Evolutionary conservation across 2,113 vertebrate genomes (phyloP).

Genomic region (Parotia lawesii): DNA sequence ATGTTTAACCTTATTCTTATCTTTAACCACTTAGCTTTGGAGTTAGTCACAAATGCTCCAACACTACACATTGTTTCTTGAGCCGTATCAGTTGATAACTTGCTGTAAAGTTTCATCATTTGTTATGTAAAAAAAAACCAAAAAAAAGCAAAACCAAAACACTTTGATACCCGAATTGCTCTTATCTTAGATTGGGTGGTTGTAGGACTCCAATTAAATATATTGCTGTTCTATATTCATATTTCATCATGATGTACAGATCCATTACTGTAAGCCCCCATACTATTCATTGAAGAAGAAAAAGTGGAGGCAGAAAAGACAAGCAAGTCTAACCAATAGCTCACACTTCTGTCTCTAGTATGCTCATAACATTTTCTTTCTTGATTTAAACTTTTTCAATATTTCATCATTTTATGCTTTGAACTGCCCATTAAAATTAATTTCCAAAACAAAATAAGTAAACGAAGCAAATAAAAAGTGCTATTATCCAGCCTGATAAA

Average conservation of each 20-base stretch:
- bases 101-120: neutral
- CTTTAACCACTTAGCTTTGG: neutral
- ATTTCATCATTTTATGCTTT: neutral
- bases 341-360: neutral
- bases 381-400: neutral
- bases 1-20: neutral
- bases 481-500: neutral
- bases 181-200: neutral
- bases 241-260: neutral
- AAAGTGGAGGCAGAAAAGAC: neutral
- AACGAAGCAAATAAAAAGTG: neutral
- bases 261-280: neutral
- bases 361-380: neutral
- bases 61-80: neutral
- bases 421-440: neutral
- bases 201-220: neutral
- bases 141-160: neutral
- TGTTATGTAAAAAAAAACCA: neutral
- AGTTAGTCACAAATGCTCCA: neutral
- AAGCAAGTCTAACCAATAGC: neutral
- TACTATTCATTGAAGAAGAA: neutral
- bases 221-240: neutral
- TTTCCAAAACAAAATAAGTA: neutral
- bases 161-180: neutral
- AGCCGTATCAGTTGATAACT: neutral